Base-by-base conservation (phyloP, 1,140 invertebrate species). In the Pogonus chalceus region DNA sequence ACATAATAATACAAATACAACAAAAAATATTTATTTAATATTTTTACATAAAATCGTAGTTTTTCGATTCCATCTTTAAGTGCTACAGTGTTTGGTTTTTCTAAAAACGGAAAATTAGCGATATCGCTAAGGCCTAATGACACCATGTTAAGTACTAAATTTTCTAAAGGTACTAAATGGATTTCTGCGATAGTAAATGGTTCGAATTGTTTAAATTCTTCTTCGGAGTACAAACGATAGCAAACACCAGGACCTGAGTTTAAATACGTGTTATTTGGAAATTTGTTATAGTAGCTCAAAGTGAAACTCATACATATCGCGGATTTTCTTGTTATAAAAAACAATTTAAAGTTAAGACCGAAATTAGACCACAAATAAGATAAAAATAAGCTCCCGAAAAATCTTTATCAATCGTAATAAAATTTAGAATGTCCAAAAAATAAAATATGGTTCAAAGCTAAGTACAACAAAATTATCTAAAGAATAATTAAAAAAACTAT, bases 91-190 rank as follows among this genome's bases (percentile, higher is more conserved):
- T 81, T 76, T 14, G 96, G 96, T 21, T 88, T 77, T 72, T 99
- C 96, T 35, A 99, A 82, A 68, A 98, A 99, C 1, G 95, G 95
- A 76, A 99, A 99, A 63, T 87, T 83, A 31, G 90, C 75, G 9
- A 89, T 86, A 75, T 97, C 88, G 46, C 84, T 89, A 22, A 99
- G 76, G 0, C 96, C 96, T 78, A 99, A 86, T 0, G 93, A 84
- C 35, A 96, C 84, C 91, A 99, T 95, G 67, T 97, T 88, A 18
- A 99, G 76, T 12, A 98, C 68, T 7, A 98, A 75, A 0, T 90
- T 90, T 64, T 98, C 93, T 3, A 99, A 72, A 0, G 93, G 90
- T 0, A 97, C 92, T 52, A 94, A 74, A 61, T 90, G 85, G 35
- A 83, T 80, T 61, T 85, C 78, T 56, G 92, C 79, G 14, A 72